Evolutionary conservation across 1,140 invertebrate species (phyloP).

Genomic region (Ericerus pela): DNA sequence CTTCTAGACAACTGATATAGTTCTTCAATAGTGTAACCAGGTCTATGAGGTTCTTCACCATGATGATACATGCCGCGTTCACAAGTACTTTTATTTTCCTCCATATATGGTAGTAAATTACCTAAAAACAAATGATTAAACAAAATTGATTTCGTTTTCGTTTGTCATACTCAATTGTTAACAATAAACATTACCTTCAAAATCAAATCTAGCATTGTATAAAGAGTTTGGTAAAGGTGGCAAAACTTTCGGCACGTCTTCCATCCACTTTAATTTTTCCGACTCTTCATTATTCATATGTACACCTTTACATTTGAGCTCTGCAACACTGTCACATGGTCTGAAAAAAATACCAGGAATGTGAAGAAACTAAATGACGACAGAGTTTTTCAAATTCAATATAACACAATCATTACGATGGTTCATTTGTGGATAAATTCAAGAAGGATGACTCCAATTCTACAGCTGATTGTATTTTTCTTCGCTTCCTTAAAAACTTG

Average conservation of each 20-base stretch:
- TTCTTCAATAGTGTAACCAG: conserved; percentile 78
- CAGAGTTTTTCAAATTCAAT: conserved; percentile 23
- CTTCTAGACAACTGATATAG: conserved; percentile 57
- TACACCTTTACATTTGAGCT: conserved; percentile 45
- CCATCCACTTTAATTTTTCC: conserved; percentile 75
- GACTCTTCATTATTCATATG: conserved; percentile 66
- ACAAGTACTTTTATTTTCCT: conserved; percentile 39
- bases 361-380: background rate
- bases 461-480: conserved; percentile 30
- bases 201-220: conserved; percentile 54
- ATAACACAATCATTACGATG: conserved; percentile 20
- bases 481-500: conserved; percentile 47
- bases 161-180: conserved; percentile 1
- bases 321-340: background rate
- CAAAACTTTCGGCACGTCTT: conserved; percentile 37
- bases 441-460: conserved; percentile 16
- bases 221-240: conserved; percentile 32
- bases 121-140: conserved; percentile 29
- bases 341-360: background rate
- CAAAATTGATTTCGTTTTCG: background rate
- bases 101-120: conserved; percentile 48
- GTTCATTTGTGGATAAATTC: conserved; percentile 22
- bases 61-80: conserved; percentile 69
- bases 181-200: conserved; percentile 33
- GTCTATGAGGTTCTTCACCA: conserved; percentile 74